A percentile compares a stretch with the other conserved stretches of the same genome.
Conservation (phyloP, 2,888 invertebrate genomes). For the Dicycla oo region DNA sequence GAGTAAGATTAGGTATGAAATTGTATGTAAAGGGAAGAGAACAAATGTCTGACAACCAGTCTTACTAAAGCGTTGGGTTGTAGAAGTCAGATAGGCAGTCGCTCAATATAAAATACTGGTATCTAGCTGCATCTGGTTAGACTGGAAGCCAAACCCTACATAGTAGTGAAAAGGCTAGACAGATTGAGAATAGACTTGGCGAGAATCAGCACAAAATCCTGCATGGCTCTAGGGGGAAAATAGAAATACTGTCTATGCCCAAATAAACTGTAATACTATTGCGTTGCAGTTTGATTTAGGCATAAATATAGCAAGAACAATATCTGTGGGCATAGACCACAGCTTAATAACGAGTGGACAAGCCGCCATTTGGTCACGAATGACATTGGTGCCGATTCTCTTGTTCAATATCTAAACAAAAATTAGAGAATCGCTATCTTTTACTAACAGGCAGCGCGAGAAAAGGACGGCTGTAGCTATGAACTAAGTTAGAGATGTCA, state of each 20-base stretch:
- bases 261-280: not conserved
- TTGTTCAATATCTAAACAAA: too few relatives aligned
- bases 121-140: not conserved
- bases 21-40: not conserved
- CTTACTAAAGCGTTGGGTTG: not conserved
- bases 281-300: not conserved
- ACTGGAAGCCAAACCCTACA: not conserved
- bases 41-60: not conserved
- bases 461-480: too few relatives aligned
- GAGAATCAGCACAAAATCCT: not conserved
- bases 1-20: not conserved
- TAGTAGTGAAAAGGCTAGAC: too few relatives aligned
- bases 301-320: too few relatives aligned
- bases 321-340: not conserved
- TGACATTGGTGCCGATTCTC: too few relatives aligned
- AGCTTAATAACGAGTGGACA: not conserved
- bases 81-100: not conserved
- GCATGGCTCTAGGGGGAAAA: not conserved
- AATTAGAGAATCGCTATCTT: too few relatives aligned
- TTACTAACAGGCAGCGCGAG: too few relatives aligned
- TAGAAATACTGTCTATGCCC: too few relatives aligned
- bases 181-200: not conserved
- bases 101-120: not conserved
- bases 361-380: constrained; percentile 1
- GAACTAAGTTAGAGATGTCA: too few relatives aligned